Percentiles rank a stretch among this genome's conserved stretches.
These are phyloP conservation scores for Diorhabda sublineata DNA, from an alignment of 1,140 invertebrate genomes.

Conservation along the genomic window DNA sequence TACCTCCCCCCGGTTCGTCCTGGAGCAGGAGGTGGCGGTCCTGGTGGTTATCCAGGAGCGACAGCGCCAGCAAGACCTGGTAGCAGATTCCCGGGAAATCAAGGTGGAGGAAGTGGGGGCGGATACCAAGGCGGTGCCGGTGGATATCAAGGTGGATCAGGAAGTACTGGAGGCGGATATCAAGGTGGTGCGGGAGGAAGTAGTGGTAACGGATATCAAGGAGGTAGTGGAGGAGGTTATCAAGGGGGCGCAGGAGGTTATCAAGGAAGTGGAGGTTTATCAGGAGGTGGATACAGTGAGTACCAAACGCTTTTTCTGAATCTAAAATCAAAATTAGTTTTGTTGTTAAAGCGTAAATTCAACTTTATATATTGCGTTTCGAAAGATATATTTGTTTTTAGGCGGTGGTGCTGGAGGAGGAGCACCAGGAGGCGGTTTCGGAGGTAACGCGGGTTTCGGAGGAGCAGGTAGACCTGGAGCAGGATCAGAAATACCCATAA, in stretches of 20 bases:
- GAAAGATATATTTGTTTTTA: background rate
- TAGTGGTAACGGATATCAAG: slow-evolving; percentile 16
- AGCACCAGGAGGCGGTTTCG: background rate
- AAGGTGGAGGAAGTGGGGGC: slow-evolving; percentile 9
- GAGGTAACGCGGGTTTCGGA: slow-evolving; percentile 12
- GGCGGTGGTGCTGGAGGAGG: slow-evolving; percentile 6
- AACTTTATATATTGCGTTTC: too few species aligned
- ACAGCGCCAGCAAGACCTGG: slow-evolving; percentile 6
- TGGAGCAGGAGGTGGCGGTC: slow-evolving; percentile 10
- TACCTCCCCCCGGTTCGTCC: slow-evolving; percentile 25
- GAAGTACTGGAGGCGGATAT: slow-evolving; percentile 16
- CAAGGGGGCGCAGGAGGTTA: slow-evolving; percentile 8
- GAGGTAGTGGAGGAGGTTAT: slow-evolving; percentile 12
- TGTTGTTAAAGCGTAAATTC: too few species aligned
- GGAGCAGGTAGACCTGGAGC: slow-evolving; percentile 24
- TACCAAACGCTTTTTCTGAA: background rate
- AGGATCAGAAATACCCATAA: slow-evolving; percentile 44
- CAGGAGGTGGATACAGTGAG: slow-evolving; percentile 9
- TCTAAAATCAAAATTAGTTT: too few species aligned
- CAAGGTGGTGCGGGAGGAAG: slow-evolving; percentile 21
- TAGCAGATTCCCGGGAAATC: background rate
- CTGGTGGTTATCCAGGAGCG: slow-evolving; percentile 9
- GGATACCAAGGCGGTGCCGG: slow-evolving; percentile 17
- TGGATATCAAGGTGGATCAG: slow-evolving; percentile 11
- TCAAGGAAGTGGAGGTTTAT: background rate